Conservation (phyloP, 2,797 vertebrate genomes). For the Eulemur coronatus region DNA sequence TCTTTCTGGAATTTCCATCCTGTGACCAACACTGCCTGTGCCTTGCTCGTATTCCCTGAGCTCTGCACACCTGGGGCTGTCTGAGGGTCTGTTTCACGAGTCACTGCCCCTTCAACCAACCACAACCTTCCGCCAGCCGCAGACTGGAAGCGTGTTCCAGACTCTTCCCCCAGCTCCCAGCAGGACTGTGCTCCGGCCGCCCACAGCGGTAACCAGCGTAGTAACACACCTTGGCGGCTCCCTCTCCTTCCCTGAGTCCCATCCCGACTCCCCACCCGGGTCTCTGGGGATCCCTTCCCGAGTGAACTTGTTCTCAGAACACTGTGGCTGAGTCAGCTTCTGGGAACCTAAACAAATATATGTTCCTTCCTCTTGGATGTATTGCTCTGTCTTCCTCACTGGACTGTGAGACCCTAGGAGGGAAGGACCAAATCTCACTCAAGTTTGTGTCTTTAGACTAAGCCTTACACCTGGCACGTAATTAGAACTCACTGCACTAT, state of each 20-base stretch:
- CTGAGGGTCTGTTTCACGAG: neutral
- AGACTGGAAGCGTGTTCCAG: neutral
- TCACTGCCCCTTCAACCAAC: neutral
- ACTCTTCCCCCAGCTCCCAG: neutral
- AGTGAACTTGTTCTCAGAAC: neutral
- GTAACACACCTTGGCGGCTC: neutral
- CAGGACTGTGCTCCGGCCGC: no score
- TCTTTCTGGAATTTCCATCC: neutral
- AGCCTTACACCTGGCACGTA: neutral
- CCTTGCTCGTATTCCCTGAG: fast-evolving
- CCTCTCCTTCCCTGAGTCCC: neutral
- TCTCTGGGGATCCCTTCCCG: neutral
- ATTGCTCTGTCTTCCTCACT: neutral
- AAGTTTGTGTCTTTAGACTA: neutral
- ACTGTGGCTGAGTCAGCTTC: neutral
- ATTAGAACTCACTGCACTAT: fast-evolving
- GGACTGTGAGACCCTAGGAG: neutral
- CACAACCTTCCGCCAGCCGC: fast-evolving
- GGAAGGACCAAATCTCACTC: neutral
- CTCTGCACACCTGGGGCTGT: neutral
- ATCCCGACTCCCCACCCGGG: no score
- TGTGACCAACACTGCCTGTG: neutral
- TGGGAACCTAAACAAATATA: neutral
- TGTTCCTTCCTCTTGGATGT: neutral
- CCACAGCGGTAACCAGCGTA: neutral